Percentiles rank a stretch among this genome's conserved stretches.
These are phyloP conservation scores for Corythucha ciliata DNA, from an alignment of 2,888 invertebrate species.

Conservation along the genomic window DNA sequence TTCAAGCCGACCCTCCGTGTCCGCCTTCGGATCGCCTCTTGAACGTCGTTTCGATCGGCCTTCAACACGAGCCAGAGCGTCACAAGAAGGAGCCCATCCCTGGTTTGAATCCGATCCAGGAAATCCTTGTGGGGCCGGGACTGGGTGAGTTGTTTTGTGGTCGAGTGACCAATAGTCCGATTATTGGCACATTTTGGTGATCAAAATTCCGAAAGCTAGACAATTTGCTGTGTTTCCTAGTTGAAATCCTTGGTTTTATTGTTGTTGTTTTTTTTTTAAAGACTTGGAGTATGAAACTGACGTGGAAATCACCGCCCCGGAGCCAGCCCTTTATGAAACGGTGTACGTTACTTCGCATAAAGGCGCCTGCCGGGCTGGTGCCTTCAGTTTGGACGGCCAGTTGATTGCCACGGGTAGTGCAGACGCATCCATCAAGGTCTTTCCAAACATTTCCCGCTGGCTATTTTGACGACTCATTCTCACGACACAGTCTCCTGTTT, in stretches of 20 bases:
- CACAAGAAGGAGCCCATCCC: slow-evolving; percentile 47
- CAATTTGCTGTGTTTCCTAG: too few relatives aligned
- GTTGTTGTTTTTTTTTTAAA: slow-evolving; percentile 37
- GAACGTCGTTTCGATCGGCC: slow-evolving; percentile 74
- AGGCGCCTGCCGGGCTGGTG: slow-evolving; percentile 88
- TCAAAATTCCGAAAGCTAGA: too few relatives aligned
- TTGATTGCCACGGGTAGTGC: slow-evolving; percentile 96
- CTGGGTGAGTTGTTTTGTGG: too few relatives aligned
- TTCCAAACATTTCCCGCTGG: background rate
- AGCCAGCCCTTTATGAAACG: slow-evolving; percentile 95
- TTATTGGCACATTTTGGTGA: too few relatives aligned
- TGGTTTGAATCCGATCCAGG: slow-evolving; percentile 51
- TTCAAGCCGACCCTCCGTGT: slow-evolving; percentile 86
- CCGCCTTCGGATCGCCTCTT: slow-evolving; percentile 87
- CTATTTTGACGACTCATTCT: background rate
- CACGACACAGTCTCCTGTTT: background rate
- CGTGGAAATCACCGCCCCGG: slow-evolving; percentile 83
- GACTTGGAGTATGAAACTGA: slow-evolving; percentile 97
- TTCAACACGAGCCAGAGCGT: slow-evolving; percentile 69
- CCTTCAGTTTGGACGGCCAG: slow-evolving; percentile 90
- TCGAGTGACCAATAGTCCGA: too few relatives aligned
- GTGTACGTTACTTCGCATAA: slow-evolving; percentile 98
- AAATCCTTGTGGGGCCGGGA: slow-evolving; percentile 56
- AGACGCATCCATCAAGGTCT: slow-evolving; percentile 92
- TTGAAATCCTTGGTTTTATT: too few relatives aligned